Evolutionary conservation across 1,140 invertebrate genomes (phyloP).

Genomic region (Dreissena polymorpha): DNA sequence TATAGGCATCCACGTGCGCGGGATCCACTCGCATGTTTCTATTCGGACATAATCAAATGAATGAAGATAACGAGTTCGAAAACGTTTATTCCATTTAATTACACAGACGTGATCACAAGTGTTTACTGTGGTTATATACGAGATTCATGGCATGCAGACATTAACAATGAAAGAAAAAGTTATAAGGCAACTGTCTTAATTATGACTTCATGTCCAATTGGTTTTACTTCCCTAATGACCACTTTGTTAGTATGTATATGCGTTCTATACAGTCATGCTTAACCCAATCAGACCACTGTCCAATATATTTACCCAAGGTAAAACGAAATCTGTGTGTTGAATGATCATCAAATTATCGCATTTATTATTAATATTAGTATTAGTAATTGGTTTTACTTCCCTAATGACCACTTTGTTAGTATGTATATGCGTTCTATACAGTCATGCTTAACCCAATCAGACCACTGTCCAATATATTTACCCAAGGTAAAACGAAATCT

Average conservation of each 20-base stretch:
- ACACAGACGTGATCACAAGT: background rate
- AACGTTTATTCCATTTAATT: background rate
- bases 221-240: background rate
- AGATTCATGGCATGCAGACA: background rate
- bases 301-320: no score
- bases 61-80: background rate
- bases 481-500: background rate
- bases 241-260: background rate
- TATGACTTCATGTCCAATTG: background rate
- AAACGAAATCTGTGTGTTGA: background rate
- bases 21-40: conserved; percentile 40
- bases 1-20: conserved; percentile 41
- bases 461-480: no score
- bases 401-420: no score
- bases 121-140: background rate
- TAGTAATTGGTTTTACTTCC: background rate
- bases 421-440: background rate
- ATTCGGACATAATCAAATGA: background rate
- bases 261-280: background rate
- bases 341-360: background rate
- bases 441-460: no score
- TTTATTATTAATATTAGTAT: background rate
- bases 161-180: background rate
- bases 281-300: no score
- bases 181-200: background rate